Evolutionary conservation across 2,888 invertebrate genomes (phyloP), one percentile per base, ranked within the genome.

Genomic region (Pachymerium ferrugineum): DNA sequence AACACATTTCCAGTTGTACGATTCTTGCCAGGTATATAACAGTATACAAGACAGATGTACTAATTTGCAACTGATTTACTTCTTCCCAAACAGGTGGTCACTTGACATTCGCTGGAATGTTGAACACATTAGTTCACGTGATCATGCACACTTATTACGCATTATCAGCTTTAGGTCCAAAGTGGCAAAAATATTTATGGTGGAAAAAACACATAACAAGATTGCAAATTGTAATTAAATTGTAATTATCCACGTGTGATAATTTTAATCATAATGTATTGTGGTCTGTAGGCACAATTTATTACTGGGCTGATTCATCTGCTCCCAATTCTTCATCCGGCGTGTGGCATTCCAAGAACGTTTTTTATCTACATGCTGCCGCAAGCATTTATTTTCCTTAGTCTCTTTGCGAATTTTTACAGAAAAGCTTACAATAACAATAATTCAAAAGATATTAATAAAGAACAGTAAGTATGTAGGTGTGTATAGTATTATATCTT

Each of bases 141-240:
- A 88, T 97, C 77, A 97, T 97, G 97, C 97, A 97, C 84, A 92
- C 92, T 84, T 97, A 97, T 85, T 97, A 97, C 83, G 94, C 95
- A 89, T 87, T 97, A 76, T 89, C 97, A 3, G 96, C 96, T 28
- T 89, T 96, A 89, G 97, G 97, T 73, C 96, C 96, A 54, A 85
- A 88, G 81, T 96, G 92, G 84, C 93, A 93, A 84, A 94, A 93
- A 83, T 96, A 89, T 83, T 90, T 96, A 79, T 96, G 95, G 95
- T 97, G 97, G 97, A 97, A 97, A 85, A 94, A 93, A 81, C 93
- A 97, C 84, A 88, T 97, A 80, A 97, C 97, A 75, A 89, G 90
- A 78, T 89, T 97, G 86, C 97, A 97, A 86, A 95, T 97, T 90
- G 94, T 94, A 86, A 82, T 81, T 79, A n/a, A n/a, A n/a, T n/a